These are phyloP conservation scores for Anastrepha obliqua DNA, from an alignment of 1,140 invertebrate genomes.

Conservation along the genomic window DNA sequence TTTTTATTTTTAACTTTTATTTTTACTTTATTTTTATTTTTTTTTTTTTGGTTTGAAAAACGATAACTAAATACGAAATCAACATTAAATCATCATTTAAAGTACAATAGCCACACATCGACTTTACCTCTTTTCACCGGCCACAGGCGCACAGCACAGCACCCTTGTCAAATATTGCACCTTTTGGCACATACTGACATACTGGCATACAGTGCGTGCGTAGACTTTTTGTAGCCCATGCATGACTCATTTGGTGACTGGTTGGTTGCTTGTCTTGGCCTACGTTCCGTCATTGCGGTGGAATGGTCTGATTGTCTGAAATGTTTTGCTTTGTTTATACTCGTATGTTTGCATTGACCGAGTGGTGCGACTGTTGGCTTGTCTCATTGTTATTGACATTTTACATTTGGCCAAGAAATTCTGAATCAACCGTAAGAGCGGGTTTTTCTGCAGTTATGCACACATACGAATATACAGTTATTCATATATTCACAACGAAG, in stretches of 20 bases:
- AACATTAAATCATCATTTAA: slow-evolving; percentile 29
- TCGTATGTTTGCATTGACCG: background rate
- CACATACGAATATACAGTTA: background rate
- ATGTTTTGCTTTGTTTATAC: background rate
- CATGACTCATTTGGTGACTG: slow-evolving; percentile 26
- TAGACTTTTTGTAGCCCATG: slow-evolving; percentile 13
- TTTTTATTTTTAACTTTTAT: too few relatives aligned
- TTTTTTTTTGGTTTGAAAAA: background rate
- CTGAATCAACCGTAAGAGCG: background rate
- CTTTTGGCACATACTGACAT: background rate
- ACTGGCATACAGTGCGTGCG: background rate
- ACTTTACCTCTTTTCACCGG: background rate
- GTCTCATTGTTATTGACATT: slow-evolving; percentile 31
- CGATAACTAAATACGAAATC: background rate
- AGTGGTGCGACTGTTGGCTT: background rate
- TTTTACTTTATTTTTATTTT: too few relatives aligned
- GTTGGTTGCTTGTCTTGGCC: slow-evolving; percentile 1
- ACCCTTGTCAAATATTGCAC: slow-evolving; percentile 10
- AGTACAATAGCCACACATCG: background rate
- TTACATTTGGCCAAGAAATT: slow-evolving; percentile 48
- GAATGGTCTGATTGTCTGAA: background rate
- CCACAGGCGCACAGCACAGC: background rate
- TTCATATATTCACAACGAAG: background rate
- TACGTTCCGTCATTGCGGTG: background rate
- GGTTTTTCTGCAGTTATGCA: slow-evolving; percentile 38